phyloP scores from a whole-genome alignment of 2,797 vertebrate genomes.

The Setipinna tenuifilis region DNA sequence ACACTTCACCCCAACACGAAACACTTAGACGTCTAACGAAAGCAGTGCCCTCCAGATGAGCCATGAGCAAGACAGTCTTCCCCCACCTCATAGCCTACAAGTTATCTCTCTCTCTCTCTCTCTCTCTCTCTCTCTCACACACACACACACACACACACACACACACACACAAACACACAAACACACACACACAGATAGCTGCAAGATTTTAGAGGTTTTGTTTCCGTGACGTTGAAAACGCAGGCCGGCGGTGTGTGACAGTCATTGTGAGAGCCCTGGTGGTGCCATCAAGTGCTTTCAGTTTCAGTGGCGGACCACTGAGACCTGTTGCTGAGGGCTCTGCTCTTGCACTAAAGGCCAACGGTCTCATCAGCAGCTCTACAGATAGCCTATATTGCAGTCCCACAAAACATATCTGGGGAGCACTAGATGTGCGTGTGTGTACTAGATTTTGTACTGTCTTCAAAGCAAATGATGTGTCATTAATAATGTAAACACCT shows the following conservation, averaged over 20 bases:
- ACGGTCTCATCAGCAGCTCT: not conserved
- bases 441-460: not conserved
- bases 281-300: not conserved
- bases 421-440: not conserved
- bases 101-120: no score
- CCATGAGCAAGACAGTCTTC: not conserved
- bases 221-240: not conserved
- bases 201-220: not conserved
- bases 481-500: not conserved
- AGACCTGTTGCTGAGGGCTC: not conserved
- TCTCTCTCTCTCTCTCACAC: no score
- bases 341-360: not conserved
- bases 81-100: not conserved
- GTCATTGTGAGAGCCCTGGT: conserved; percentile 4
- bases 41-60: not conserved
- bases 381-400: not conserved
- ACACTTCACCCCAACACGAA: not conserved
- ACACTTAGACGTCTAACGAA: not conserved
- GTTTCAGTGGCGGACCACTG: not conserved
- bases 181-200: not conserved
- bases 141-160: not conserved
- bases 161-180: not conserved
- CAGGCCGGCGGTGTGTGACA: not conserved
- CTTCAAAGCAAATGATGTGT: not conserved
- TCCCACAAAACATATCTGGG: not conserved